Conservation (phyloP, 2,797 vertebrate species). For the Petrocephalus sullivani region DNA sequence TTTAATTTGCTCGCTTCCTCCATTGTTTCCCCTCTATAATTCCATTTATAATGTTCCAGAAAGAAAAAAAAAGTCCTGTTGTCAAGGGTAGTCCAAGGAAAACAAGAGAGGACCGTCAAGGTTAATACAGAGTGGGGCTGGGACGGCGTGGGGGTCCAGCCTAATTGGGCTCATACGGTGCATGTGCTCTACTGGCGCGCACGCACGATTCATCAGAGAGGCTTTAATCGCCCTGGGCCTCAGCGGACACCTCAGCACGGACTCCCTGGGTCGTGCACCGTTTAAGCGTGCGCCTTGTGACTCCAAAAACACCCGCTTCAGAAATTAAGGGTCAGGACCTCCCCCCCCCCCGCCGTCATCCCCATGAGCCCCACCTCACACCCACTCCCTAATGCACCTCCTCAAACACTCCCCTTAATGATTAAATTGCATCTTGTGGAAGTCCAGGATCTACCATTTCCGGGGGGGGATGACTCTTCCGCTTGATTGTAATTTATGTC, state of each 20-base stretch:
- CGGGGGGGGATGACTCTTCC: conserved; percentile 61
- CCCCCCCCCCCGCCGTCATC: conserved; percentile 31
- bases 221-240: conserved; percentile 73
- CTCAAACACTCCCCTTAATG: conserved; percentile 61
- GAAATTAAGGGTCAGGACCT: conserved; percentile 61
- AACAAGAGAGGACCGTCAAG: conserved; percentile 71
- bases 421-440: conserved; percentile 71
- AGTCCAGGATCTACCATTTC: conserved; percentile 65
- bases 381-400: conserved; percentile 41
- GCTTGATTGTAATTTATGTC: conserved; percentile 68
- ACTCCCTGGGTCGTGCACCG: conserved; percentile 61
- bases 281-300: conserved; percentile 73
- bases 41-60: conserved; percentile 50
- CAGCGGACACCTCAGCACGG: conserved; percentile 55
- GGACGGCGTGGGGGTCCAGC: conserved; percentile 74
- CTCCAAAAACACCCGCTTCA: conserved; percentile 73
- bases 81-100: conserved; percentile 75
- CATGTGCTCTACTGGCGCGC: conserved; percentile 77
- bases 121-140: conserved; percentile 66
- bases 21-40: conserved; percentile 43
- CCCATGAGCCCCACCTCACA: background rate
- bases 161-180: conserved; percentile 84
- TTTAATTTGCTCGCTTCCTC: conserved; percentile 9
- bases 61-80: conserved; percentile 51
- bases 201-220: conserved; percentile 75